Conservation (phyloP, 1,140 invertebrate species). For the Drosophila nannoptera region DNA sequence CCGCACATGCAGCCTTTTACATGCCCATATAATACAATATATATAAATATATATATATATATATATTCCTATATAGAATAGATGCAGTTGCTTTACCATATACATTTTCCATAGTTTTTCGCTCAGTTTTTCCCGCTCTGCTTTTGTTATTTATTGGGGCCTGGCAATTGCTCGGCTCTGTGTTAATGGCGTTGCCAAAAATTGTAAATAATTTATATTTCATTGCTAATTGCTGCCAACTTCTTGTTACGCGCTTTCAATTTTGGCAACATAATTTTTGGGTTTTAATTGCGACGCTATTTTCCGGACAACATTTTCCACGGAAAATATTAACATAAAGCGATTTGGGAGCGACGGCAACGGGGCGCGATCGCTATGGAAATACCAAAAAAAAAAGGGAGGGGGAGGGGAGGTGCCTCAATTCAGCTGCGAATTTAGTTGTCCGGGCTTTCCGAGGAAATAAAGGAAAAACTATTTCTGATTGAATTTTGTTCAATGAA, state of each 20-base stretch:
- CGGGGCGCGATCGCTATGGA: background rate
- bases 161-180: conserved; percentile 27
- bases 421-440: too few relatives aligned
- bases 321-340: conserved; percentile 8
- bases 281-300: conserved; percentile 65
- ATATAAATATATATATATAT: background rate
- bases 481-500: too few relatives aligned
- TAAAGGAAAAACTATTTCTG: too few relatives aligned
- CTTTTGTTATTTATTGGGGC: conserved; percentile 13
- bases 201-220: conserved; percentile 73
- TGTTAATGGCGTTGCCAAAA: conserved; percentile 72
- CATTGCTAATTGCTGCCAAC: conserved; percentile 75
- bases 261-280: conserved; percentile 70
- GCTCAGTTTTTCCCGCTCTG: conserved; percentile 11
- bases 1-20: conserved; percentile 45
- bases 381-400: background rate
- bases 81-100: background rate
- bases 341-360: background rate
- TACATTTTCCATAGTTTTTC: background rate
- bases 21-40: conserved; percentile 12
- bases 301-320: conserved; percentile 15
- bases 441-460: too few relatives aligned
- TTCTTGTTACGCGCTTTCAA: conserved; percentile 61
- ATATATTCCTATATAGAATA: background rate
- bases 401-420: too few relatives aligned